These are phyloP conservation scores for Mycogona germanica DNA, from an alignment of 2,888 invertebrate species.

Conservation along the genomic window DNA sequence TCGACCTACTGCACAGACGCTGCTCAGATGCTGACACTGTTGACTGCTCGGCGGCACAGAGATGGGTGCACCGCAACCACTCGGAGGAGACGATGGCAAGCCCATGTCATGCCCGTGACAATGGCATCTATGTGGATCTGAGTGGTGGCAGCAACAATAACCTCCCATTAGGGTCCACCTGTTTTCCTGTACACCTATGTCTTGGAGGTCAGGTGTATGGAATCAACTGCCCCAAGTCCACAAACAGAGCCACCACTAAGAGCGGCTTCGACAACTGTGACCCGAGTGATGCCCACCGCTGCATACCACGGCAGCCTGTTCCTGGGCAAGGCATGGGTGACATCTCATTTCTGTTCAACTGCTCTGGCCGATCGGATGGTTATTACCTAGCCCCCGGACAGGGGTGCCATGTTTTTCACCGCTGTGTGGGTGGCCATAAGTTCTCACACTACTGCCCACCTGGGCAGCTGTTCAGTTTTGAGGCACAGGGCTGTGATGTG, in stretches of 20 bases:
- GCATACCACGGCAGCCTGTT: no score
- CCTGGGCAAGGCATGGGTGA: no score
- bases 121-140: slow-evolving; percentile 21
- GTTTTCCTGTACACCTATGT: slow-evolving; percentile 20
- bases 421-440: slow-evolving; percentile 24
- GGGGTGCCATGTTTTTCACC: slow-evolving; percentile 24
- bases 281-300: no score
- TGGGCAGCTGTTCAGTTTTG: slow-evolving; percentile 23
- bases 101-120: slow-evolving; percentile 11
- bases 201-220: not conserved
- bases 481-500: slow-evolving; percentile 23
- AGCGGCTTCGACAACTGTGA: no score
- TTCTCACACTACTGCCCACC: slow-evolving; percentile 25
- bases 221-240: slow-evolving; percentile 2
- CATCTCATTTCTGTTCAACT: slow-evolving; percentile 21
- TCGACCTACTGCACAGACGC: slow-evolving; percentile 19
- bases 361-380: slow-evolving; percentile 22
- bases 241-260: not conserved
- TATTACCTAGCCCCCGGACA: slow-evolving; percentile 24
- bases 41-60: slow-evolving; percentile 18
- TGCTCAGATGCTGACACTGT: slow-evolving; percentile 20
- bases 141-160: slow-evolving; percentile 12
- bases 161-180: no score
- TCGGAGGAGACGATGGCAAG: not conserved
- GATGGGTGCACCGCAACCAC: slow-evolving; percentile 14